A percentile compares a stretch with the other conserved stretches of the same genome.
phyloP scores from a whole-genome alignment of 2,113 vertebrate species.

The Mystacornis crossleyi region DNA sequence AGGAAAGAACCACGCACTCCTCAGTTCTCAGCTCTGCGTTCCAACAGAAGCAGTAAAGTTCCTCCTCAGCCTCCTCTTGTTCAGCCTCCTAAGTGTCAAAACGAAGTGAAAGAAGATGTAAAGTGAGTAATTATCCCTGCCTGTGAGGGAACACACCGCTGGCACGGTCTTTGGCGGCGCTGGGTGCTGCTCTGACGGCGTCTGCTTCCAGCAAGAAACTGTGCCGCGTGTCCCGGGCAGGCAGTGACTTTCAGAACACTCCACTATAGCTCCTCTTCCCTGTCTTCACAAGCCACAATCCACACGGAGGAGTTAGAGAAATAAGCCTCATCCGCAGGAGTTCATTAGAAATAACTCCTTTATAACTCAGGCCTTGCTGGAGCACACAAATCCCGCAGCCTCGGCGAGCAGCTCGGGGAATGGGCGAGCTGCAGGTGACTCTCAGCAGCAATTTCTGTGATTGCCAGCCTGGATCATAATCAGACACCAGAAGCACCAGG shows the following conservation, averaged over 20 bases:
- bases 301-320: background rate
- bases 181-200: background rate
- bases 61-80: background rate
- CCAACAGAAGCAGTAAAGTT: background rate
- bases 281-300: conserved; percentile 15
- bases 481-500: background rate
- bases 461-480: conserved; percentile 18
- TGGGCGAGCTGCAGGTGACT: background rate
- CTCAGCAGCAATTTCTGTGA: conserved; percentile 44
- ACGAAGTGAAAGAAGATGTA: background rate
- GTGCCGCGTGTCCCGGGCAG: background rate
- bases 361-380: background rate
- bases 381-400: background rate
- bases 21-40: background rate
- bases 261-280: background rate
- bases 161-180: background rate
- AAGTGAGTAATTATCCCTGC: background rate
- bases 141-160: background rate
- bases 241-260: background rate
- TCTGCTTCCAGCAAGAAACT: background rate
- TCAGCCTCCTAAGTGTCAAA: conserved; percentile 5
- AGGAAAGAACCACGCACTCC: background rate
- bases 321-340: conserved; percentile 36
- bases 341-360: conserved; percentile 30
- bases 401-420: background rate